Base-by-base conservation (phyloP, 1,140 invertebrate genomes). In the Apis florea region DNA sequence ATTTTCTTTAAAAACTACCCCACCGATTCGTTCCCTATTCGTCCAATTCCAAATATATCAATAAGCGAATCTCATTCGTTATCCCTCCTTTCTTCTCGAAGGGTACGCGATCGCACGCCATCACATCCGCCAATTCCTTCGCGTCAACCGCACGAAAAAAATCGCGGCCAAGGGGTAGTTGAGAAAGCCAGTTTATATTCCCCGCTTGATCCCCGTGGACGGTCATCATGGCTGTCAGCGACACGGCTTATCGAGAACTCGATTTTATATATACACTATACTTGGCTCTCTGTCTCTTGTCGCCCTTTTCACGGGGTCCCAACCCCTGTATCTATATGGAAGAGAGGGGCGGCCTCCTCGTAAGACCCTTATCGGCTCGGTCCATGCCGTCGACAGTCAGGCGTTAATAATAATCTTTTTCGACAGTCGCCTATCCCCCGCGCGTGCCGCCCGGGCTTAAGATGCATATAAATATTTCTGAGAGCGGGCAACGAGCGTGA, bases 321-420 rank as follows among this genome's bases (percentile, higher is more conserved):
- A 79, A 64, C 84, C 82, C 83, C 71, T 58, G 49, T 61, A n/a
- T 8, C 26, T n/a, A n/a, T n/a, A 40, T 11, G 17, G 17, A 17
- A 26, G 72, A 26, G 75, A 84, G 47, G 74, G 81, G 47, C 67
- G 26, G 21, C 53, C 31, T 75, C 53, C 70, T 80, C 86, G 79
- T 90, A 91, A 91, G 89, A 91, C 88, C 85, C 89, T 91, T 91
- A 91, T 91, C 90, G 89, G 82, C 76, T 79, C 56, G 79, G 86
- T 72, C 90, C 90, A 91, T 79, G 82, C 89, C 82, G 74, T 85
- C 80, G 70, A 70, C 75, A 74, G 63, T 51, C 70, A 63, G 26
- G 78, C 79, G 83, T 88, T 87, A 88, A 88, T 89, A 90, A 90
- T 89, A 90, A 89, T 90, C 89, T 81, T 81, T 86, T 79, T 80